Evolutionary conservation across 2,113 vertebrate genomes (phyloP).

Genomic region (Alces alces): DNA sequence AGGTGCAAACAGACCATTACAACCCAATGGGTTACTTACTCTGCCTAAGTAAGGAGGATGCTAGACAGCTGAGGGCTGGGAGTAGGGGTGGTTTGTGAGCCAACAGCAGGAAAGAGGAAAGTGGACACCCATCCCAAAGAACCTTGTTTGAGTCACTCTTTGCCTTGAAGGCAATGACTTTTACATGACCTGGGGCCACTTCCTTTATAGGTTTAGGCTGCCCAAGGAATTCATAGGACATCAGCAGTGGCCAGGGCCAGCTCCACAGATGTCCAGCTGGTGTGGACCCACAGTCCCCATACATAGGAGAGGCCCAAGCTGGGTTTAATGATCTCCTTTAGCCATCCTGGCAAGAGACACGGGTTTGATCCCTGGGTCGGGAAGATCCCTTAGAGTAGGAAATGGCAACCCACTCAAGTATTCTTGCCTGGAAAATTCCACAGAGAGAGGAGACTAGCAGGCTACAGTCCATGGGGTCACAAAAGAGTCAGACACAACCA

Average conservation of each 20-base stretch:
- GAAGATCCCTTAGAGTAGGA: background rate
- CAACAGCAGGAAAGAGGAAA: background rate
- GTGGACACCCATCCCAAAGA: background rate
- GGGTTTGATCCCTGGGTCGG: background rate
- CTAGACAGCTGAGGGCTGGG: no score
- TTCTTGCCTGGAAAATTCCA: background rate
- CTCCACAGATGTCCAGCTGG: background rate
- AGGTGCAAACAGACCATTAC: background rate
- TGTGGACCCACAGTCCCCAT: accelerated
- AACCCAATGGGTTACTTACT: accelerated
- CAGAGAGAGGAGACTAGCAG: background rate
- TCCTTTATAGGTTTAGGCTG: background rate
- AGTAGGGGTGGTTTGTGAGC: background rate
- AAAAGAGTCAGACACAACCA: background rate
- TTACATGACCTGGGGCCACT: background rate
- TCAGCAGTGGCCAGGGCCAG: background rate
- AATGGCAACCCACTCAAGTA: background rate
- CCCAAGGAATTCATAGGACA: background rate
- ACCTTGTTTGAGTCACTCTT: background rate
- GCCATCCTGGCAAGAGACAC: background rate
- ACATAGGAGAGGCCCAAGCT: accelerated
- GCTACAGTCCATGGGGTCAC: background rate
- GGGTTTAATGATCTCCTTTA: background rate
- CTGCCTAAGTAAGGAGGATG: no score
- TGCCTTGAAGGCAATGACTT: background rate